Evolutionary conservation across 2,113 vertebrate genomes (phyloP).

Genomic region (Argyrosomus japonicus): DNA sequence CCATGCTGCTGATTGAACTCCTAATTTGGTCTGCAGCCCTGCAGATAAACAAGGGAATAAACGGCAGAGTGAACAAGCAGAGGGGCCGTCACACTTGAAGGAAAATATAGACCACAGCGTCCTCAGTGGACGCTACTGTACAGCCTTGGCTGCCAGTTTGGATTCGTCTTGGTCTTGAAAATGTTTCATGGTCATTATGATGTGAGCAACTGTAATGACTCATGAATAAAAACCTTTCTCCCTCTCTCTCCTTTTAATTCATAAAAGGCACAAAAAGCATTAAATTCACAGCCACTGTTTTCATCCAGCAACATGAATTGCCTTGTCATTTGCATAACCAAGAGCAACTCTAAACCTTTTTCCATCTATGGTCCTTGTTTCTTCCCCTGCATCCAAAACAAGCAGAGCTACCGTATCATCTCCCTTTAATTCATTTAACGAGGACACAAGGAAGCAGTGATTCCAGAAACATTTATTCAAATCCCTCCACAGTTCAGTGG

Average conservation of each 20-base stretch:
- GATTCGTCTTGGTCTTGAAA: background rate
- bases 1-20: too few species aligned
- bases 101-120: too few species aligned
- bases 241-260: background rate
- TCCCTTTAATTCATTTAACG: conserved; percentile 38
- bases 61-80: too few species aligned
- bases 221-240: background rate
- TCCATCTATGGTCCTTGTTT: background rate
- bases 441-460: conserved; percentile 28
- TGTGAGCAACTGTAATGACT: background rate
- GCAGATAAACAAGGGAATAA: too few species aligned
- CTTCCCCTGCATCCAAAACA: background rate
- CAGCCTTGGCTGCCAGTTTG: background rate
- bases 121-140: too few species aligned
- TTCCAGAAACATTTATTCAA: conserved; percentile 48
- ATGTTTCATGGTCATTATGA: background rate
- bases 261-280: background rate
- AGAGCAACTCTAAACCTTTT: background rate
- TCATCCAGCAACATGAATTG: conserved; percentile 3
- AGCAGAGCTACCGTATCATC: conserved; percentile 20
- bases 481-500: conserved; percentile 25
- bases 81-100: too few species aligned
- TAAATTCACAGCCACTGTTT: background rate
- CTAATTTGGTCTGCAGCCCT: too few species aligned
- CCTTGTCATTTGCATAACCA: conserved; percentile 14